Conservation (phyloP, 2,113 vertebrate species). For the Heliornis fulica region DNA sequence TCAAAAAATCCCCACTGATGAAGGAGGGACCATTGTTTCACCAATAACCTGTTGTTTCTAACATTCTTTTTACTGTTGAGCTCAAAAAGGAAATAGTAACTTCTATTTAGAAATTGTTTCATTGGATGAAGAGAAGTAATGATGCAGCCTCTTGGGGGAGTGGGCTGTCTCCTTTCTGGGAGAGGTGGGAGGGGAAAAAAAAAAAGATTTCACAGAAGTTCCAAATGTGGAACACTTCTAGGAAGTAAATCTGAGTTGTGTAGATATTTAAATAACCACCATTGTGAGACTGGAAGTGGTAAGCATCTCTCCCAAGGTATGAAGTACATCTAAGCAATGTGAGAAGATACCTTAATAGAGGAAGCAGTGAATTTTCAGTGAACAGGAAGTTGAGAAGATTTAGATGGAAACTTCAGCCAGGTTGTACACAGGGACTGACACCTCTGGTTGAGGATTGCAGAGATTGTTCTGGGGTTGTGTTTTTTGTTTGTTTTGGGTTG, state of each 20-base stretch:
- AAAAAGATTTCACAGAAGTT: not conserved
- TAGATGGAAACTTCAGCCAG: not conserved
- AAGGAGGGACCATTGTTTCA: not conserved
- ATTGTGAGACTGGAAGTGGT: not conserved
- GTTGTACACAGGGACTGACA: not conserved
- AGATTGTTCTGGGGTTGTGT: no score
- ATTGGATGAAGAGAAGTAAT: not conserved
- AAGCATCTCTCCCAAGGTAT: not conserved
- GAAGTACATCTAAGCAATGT: not conserved
- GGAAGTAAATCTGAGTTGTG: not conserved
- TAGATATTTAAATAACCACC: not conserved
- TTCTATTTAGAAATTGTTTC: not conserved
- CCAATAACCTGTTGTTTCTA: not conserved
- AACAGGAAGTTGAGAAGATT: not conserved
- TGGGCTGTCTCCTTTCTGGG: not conserved
- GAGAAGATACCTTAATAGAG: not conserved
- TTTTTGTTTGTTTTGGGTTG: no score
- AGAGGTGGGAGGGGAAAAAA: not conserved
- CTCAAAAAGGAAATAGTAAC: not conserved
- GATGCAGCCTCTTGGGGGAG: not conserved
- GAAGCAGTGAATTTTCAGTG: not conserved
- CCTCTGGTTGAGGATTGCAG: not conserved
- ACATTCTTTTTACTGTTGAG: not conserved
- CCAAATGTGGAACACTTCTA: not conserved
- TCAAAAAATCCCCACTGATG: not conserved